Base-by-base conservation (phyloP, 30 jellyfish, hydroid and myxozoan species). In the Pelagia noctiluca region DNA sequence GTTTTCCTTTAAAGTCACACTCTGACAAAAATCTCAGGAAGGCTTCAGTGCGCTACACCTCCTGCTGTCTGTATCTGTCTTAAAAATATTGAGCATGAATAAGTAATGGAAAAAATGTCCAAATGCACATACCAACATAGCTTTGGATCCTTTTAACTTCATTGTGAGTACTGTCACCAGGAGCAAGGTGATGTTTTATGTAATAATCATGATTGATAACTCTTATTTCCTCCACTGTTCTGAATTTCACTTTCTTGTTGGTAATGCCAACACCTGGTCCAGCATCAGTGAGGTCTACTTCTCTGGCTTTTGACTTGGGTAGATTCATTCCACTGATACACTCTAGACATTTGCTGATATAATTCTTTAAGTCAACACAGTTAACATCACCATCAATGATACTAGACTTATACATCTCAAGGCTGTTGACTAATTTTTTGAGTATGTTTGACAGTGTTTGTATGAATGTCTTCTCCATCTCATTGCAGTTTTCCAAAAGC, bases 71-170 rank as follows among this genome's bases (percentile, higher is more conserved):
- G n/a, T n/a, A n/a, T n/a, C n/a, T n/a, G n/a, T n/a, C n/a, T n/a
- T 5, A 42, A 5, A 16, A 42, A 42, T 42, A 5, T 8, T 5
- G 8, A 42, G 8, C 57, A 42, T 42, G 57, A 5, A 42, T 42
- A 42, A 42, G 16, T 42, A 42, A 42, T 42, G 16, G 16, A 8
- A 42, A 8, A 63, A 63, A n/a, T n/a, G n/a, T n/a, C n/a, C n/a
- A n/a, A n/a, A n/a, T n/a, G n/a, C n/a, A 65, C 78, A 0, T 65
- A 65, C 87, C 87, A 31, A 75, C 87, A 75, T 49, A 75, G 37
- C 87, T 75, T n/a, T 75, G 87, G 0, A 75, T 75, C 29, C 87
- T 37, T 25, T 75, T 78, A 8, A 75, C 76, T 29, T 47, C 87
- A 53, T 75, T 75, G 0, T 75, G 79, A 46, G 52, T 50, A 54